Evolutionary conservation across 2,888 invertebrate genomes (phyloP).

Genomic region (Chaitophorus viminalis): DNA sequence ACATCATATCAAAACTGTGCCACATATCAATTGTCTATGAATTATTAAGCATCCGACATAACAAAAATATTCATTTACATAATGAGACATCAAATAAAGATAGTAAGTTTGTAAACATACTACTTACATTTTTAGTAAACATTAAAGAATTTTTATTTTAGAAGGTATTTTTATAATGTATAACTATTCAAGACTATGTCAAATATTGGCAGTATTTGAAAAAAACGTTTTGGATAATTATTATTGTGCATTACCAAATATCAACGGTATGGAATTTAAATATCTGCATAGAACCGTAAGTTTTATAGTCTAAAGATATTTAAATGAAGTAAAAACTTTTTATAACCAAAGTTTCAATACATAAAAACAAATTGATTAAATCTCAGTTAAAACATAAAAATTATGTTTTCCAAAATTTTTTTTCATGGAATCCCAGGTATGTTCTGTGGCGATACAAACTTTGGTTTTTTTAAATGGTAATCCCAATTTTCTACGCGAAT

Average conservation of each 20-base stretch:
- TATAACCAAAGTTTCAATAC: background rate
- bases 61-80: slow-evolving; percentile 27
- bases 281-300: slow-evolving; percentile 75
- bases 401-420: no score
- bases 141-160: slow-evolving; percentile 66
- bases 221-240: slow-evolving; percentile 70
- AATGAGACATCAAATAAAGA: slow-evolving; percentile 43
- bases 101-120: slow-evolving; percentile 50
- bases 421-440: no score
- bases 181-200: slow-evolving; percentile 79
- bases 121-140: background rate
- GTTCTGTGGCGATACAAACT: no score
- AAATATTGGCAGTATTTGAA: slow-evolving; percentile 75
- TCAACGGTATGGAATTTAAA: slow-evolving; percentile 73
- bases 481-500: no score
- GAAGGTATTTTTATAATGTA: slow-evolving; percentile 81
- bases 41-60: slow-evolving; percentile 31
- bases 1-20: slow-evolving; percentile 40
- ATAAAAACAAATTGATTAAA: no score
- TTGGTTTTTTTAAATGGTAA: no score
- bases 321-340: background rate
- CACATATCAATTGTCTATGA: slow-evolving; percentile 48
- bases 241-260: slow-evolving; percentile 73
- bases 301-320: slow-evolving; percentile 17
- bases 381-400: no score